Evolutionary conservation across 1,140 invertebrate species (phyloP), one percentile per base, ranked within the genome.

Genomic region (Samia ricini): DNA sequence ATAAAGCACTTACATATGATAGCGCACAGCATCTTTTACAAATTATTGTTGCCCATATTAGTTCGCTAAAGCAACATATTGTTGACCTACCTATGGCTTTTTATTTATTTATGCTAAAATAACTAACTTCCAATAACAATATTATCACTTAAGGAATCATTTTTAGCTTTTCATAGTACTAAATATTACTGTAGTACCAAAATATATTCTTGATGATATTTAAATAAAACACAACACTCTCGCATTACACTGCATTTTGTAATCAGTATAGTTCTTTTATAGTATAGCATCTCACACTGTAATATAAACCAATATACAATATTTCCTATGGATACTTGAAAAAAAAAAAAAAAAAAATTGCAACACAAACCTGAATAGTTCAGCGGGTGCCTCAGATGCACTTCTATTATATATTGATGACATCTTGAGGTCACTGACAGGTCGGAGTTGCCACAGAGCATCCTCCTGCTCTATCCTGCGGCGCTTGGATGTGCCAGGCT

Each of bases 371-470:
- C 92, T 92, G 92, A 95, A 96, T 63, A 96, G 92, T 92, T 98
- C 96, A 72, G 96, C 97, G 56, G 97, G 97, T 78, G 96, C 95
- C 88, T 97, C 96, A 29, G 95, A 95, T 64, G 95, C 95, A 83
- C 94, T 96, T 74, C 96, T 94, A 88, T 98, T 97, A 88, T 97
- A 98, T 79, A 97, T 97, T 80, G 95, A 95, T 76, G 95, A 94
- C 91, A 95, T 95, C 91, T 97, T 97, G 79, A 97, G 94, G 89
- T 97, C 96, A 86, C 94, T 95, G 77, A 95, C 93, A 74, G 95
- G 94, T 66, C 96, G 92, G 71, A 96, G 95, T 80, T 95, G 95
- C 96, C 95, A 97, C 66, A 93, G 92, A 72, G 93, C 91, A 76
- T 94, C 93, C 71, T 94, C 92, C 73, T 94, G 91, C 91, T 93